A percentile compares a stretch with the other conserved stretches of the same genome.
These are phyloP conservation scores for Petroica traversi DNA, from an alignment of 2,113 vertebrate species.

Conservation along the genomic window DNA sequence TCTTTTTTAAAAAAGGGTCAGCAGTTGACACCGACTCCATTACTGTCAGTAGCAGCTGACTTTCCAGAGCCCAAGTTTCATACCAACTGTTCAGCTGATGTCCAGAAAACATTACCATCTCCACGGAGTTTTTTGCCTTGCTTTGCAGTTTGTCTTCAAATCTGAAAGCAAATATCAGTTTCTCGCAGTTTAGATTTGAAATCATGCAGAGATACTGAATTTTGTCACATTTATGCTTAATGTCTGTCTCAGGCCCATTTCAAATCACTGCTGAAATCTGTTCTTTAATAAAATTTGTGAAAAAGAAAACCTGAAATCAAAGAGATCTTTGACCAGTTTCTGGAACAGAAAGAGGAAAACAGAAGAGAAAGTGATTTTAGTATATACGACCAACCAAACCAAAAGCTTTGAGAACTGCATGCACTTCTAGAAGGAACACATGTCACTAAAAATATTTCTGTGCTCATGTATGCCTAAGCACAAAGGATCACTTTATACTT, in stretches of 20 bases:
- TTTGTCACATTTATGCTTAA: background rate
- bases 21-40: background rate
- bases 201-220: background rate
- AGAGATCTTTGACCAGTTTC: background rate
- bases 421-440: background rate
- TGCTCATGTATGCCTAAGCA: background rate
- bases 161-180: background rate
- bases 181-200: background rate
- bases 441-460: background rate
- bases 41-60: background rate
- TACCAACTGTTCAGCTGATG: background rate
- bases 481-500: background rate
- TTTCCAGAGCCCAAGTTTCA: background rate
- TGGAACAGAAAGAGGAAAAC: conserved; percentile 21
- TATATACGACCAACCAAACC: background rate
- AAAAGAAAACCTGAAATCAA: background rate
- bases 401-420: background rate
- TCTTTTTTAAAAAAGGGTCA: background rate
- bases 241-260: background rate
- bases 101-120: background rate
- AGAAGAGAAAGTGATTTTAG: background rate
- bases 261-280: background rate
- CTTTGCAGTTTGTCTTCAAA: background rate
- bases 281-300: background rate
- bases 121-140: background rate